Evolutionary conservation across 1,140 invertebrate species (phyloP).

Genomic region (Lysiphlebus fabarum): DNA sequence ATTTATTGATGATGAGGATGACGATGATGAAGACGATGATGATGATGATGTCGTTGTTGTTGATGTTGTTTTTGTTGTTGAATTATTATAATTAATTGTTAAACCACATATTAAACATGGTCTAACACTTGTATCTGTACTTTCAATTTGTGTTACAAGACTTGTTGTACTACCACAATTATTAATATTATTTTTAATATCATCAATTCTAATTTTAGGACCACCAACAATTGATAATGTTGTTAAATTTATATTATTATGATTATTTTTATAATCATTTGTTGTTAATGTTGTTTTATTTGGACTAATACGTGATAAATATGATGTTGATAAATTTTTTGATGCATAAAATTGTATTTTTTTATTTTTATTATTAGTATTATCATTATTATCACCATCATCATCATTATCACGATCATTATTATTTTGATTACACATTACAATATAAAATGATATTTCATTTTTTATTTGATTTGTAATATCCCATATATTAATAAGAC

Average conservation of each 20-base stretch:
- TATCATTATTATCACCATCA: too few species aligned
- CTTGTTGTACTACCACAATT: constrained; percentile 27
- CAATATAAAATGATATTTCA: constrained; percentile 48
- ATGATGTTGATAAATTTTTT: constrained; percentile 39
- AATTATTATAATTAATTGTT: constrained; percentile 32
- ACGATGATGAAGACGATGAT: too few species aligned
- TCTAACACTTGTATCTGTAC: constrained; percentile 36
- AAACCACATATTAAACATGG: constrained; percentile 55
- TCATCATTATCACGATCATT: too few species aligned
- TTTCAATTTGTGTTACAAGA: constrained; percentile 21
- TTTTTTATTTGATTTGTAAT: constrained; percentile 65
- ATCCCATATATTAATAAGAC: constrained; percentile 69
- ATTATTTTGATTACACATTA: constrained; percentile 41
- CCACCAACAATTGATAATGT: constrained; percentile 56
- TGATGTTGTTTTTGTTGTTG: too few species aligned
- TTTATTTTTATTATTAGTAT: constrained; percentile 41
- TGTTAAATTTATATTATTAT: constrained; percentile 47
- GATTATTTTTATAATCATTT: constrained; percentile 39
- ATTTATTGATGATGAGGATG: too few species aligned
- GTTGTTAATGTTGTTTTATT: constrained; percentile 39
- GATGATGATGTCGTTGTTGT: too few species aligned
- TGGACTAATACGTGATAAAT: constrained; percentile 39
- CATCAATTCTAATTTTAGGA: constrained; percentile 29
- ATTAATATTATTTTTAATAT: constrained; percentile 28
- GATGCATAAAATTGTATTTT: constrained; percentile 44